phyloP scores from a whole-genome alignment of 2,888 invertebrate genomes.

The Spatulosminthurus flaviceps region DNA sequence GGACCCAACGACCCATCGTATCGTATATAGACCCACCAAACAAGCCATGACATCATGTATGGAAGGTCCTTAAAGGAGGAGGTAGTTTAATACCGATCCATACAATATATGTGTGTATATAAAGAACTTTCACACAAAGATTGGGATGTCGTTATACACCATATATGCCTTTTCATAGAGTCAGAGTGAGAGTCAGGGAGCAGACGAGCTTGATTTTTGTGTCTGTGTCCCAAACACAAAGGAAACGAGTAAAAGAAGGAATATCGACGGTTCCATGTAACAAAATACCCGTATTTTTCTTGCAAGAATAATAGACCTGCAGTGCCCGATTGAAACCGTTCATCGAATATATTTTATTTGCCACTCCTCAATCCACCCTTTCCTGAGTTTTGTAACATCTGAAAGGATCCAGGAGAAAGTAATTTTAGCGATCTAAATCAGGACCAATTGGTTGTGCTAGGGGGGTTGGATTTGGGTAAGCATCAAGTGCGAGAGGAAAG shows the following conservation, averaged over 20 bases:
- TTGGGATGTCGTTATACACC: too few relatives aligned
- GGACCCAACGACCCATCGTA: too few relatives aligned
- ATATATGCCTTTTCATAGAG: too few relatives aligned
- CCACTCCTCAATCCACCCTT: conserved; percentile 2
- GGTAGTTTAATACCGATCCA: too few relatives aligned
- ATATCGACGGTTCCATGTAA: not conserved
- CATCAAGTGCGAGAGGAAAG: too few relatives aligned
- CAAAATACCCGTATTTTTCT: not conserved
- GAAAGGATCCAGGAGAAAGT: not conserved
- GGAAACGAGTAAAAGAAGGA: conserved; percentile 10
- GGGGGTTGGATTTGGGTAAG: not conserved
- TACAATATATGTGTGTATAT: too few relatives aligned
- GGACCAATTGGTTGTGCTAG: not conserved
- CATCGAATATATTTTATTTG: not conserved
- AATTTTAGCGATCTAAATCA: not conserved
- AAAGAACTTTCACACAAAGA: too few relatives aligned
- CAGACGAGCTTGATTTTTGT: too few relatives aligned
- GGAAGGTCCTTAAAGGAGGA: too few relatives aligned
- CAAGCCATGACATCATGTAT: too few relatives aligned
- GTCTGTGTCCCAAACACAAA: not conserved
- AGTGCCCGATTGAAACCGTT: conserved; percentile 25
- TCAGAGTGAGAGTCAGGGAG: too few relatives aligned
- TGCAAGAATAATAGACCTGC: not conserved
- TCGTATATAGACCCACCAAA: too few relatives aligned
- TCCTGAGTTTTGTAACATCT: not conserved